Conservation (phyloP, 1,140 invertebrate species). For the Caenorhabditis inopinata region DNA sequence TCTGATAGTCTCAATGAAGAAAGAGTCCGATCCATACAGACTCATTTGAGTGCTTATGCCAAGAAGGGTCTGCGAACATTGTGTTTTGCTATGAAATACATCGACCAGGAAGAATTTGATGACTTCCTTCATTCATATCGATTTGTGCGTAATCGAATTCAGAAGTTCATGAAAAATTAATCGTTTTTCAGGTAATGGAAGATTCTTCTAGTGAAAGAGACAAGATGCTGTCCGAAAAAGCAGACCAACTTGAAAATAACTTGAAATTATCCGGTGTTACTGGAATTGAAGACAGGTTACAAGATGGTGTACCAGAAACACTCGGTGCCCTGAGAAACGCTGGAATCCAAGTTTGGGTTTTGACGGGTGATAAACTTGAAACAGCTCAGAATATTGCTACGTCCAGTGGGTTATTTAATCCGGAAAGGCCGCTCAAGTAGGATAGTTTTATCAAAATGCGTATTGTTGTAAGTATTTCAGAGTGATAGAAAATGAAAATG, state of each 20-base stretch:
- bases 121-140: slow-evolving; percentile 67
- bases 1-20: slow-evolving; percentile 90
- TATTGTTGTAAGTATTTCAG: slow-evolving; percentile 55
- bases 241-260: slow-evolving; percentile 42
- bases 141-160: neutral
- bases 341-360: slow-evolving; percentile 98
- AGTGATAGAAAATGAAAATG: neutral
- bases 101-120: slow-evolving; percentile 91
- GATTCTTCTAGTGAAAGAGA: slow-evolving; percentile 80
- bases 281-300: slow-evolving; percentile 72
- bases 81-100: slow-evolving; percentile 88
- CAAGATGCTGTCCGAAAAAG: slow-evolving; percentile 71
- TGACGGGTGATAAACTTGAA: slow-evolving; percentile 97
- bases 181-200: slow-evolving; percentile 87
- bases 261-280: slow-evolving; percentile 94
- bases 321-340: slow-evolving; percentile 88
- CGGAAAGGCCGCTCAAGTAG: slow-evolving; percentile 53
- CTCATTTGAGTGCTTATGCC: slow-evolving; percentile 94
- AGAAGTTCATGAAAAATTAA: slow-evolving; percentile 60
- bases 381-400: slow-evolving; percentile 98
- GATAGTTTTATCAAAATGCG: slow-evolving; percentile 70
- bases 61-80: slow-evolving; percentile 85
- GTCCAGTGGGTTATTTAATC: slow-evolving; percentile 76
- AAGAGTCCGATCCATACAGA: slow-evolving; percentile 70
- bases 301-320: slow-evolving; percentile 76